Conservation (phyloP, 2,797 vertebrate genomes). For the Peromyscus nudipes region DNA sequence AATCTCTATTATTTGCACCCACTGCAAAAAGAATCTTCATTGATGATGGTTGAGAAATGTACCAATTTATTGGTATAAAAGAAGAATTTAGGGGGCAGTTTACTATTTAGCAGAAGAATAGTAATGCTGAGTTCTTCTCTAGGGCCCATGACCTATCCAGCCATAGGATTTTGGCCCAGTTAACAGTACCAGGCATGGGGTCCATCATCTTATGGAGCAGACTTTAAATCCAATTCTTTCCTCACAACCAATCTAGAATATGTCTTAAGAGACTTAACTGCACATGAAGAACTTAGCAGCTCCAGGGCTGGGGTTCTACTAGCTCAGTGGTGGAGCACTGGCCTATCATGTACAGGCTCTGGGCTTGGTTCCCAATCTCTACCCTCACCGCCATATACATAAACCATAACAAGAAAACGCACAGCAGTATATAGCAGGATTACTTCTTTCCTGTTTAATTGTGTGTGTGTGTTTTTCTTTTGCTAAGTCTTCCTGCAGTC, state of each 20-base stretch:
- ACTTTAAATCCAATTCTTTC: not conserved
- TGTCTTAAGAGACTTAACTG: not conserved
- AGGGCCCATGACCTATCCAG: not conserved
- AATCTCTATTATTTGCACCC: not conserved
- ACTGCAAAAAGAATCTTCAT: not conserved
- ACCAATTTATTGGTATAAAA: not conserved
- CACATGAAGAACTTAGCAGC: not conserved
- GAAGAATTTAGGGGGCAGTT: not conserved
- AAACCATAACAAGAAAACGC: not conserved
- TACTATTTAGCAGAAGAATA: not conserved
- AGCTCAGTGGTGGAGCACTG: not conserved
- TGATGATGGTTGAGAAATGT: not conserved
- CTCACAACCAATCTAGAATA: not conserved
- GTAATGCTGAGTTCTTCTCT: not conserved
- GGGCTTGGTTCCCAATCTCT: not conserved
- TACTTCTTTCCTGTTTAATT: not conserved
- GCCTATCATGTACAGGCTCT: not conserved
- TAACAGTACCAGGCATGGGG: not conserved
- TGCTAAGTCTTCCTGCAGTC: not conserved
- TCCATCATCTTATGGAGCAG: not conserved
- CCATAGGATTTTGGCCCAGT: not conserved
- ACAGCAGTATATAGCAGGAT: not conserved
- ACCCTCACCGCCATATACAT: not conserved
- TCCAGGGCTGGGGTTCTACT: not conserved
- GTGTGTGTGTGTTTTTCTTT: too few species aligned